Conservation (phyloP, 2,888 invertebrate species). For the Prenolepis imparis region DNA sequence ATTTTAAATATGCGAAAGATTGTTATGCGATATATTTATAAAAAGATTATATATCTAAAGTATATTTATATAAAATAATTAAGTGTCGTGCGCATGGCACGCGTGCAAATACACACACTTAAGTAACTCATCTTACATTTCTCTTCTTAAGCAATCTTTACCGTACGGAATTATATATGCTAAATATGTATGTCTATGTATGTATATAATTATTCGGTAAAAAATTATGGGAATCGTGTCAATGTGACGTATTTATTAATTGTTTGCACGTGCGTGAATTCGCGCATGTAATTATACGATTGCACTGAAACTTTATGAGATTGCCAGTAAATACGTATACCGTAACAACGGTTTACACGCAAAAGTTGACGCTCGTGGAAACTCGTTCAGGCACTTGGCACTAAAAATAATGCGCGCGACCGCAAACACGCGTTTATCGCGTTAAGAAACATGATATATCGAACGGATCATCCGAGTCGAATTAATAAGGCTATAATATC, state of each 20-base stretch:
- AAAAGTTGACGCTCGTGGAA: constrained; percentile 23
- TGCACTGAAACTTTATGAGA: not conserved
- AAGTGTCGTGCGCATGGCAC: not conserved
- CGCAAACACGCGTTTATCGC: constrained; percentile 25
- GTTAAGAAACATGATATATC: constrained; percentile 20
- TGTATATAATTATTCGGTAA: constrained; percentile 15
- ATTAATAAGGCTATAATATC: constrained; percentile 1
- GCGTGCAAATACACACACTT: not conserved
- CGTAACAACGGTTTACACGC: constrained; percentile 53
- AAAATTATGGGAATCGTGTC: constrained; percentile 46
- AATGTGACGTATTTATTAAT: constrained; percentile 27
- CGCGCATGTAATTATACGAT: constrained; percentile 39
- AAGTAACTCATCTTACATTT: not conserved
- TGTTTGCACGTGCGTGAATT: constrained; percentile 20
- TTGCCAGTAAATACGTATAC: constrained; percentile 31
- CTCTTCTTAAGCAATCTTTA: constrained; percentile 8
- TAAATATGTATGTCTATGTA: not conserved
- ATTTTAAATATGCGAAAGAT: not conserved
- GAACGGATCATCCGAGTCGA: not conserved
- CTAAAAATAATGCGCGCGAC: constrained; percentile 22
- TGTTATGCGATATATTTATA: not conserved
- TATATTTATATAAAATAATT: not conserved
- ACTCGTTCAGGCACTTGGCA: not conserved
- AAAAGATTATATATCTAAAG: not conserved
- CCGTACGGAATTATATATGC: not conserved